Percentiles rank a stretch among this genome's conserved stretches.
Evolutionary conservation across 2,113 vertebrate genomes (phyloP).

Genomic region (Carassius carassius): DNA sequence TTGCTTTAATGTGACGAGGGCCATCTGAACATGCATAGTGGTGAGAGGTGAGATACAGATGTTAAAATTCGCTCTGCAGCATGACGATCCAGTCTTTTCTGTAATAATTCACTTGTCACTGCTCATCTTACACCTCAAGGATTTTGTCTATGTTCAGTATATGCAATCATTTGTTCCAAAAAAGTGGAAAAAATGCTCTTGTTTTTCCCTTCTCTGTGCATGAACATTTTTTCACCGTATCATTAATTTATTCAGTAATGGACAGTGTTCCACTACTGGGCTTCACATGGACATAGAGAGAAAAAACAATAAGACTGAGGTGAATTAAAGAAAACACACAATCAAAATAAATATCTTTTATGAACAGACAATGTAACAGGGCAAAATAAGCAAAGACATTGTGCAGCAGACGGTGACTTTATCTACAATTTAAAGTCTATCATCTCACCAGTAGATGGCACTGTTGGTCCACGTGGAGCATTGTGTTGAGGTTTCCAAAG

Average conservation of each 20-base stretch:
- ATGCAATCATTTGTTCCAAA: too few species aligned
- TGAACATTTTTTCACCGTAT: too few species aligned
- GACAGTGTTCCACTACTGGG: not conserved
- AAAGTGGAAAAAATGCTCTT: not conserved
- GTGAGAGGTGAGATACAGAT: not conserved
- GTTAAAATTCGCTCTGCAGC: not conserved
- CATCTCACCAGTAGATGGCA: conserved; percentile 39
- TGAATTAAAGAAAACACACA: not conserved
- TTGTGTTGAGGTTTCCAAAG: not conserved
- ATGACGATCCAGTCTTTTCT: not conserved
- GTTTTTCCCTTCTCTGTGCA: not conserved
- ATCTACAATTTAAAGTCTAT: not conserved
- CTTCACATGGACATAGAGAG: not conserved
- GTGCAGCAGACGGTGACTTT: not conserved
- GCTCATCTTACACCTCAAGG: not conserved
- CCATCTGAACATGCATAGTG: not conserved
- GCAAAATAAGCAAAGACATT: not conserved
- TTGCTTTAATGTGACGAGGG: conserved; percentile 3
- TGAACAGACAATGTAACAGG: not conserved
- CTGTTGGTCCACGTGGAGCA: conserved; percentile 43
- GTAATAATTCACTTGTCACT: not conserved
- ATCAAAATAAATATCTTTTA: not conserved
- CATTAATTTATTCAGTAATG: too few species aligned
- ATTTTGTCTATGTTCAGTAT: not conserved
- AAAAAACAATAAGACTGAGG: not conserved